phyloP scores from a whole-genome alignment of 2,888 invertebrate species.

The Drosophila incognita region DNA sequence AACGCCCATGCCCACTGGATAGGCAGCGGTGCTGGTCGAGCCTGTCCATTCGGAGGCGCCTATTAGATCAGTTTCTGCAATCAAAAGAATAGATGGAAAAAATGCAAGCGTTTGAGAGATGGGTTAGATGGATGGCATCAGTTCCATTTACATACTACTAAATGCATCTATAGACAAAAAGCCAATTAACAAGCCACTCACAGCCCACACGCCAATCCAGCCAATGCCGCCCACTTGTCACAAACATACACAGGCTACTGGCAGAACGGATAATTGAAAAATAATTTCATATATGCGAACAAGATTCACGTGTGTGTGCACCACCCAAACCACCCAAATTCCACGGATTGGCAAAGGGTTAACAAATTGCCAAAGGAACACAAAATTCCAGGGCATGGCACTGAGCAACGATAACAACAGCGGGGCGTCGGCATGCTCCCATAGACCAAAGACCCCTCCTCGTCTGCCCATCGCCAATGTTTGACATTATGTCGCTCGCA shows the following conservation, averaged over 20 bases:
- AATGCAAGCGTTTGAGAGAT: neutral
- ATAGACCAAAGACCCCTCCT: neutral
- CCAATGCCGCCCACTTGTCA: constrained; percentile 54
- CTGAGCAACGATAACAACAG: constrained; percentile 26
- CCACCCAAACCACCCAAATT: neutral
- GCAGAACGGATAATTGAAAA: constrained; percentile 77
- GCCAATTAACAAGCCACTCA: constrained; percentile 24
- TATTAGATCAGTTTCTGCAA: constrained; percentile 87
- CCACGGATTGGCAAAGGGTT: constrained; percentile 26
- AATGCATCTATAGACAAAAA: constrained; percentile 9
- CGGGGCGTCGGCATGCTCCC: constrained; percentile 11
- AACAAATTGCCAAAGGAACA: constrained; percentile 48
- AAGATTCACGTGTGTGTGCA: constrained; percentile 30
- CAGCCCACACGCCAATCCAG: neutral
- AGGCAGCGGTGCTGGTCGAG: constrained; percentile 83
- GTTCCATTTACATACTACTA: neutral
- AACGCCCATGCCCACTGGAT: constrained; percentile 41
- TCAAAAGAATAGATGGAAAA: neutral
- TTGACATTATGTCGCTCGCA: constrained; percentile 54
- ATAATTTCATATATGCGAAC: constrained; percentile 71
- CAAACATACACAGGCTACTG: constrained; percentile 62
- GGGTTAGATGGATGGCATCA: neutral
- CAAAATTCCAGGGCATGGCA: constrained; percentile 47
- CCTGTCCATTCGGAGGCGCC: constrained; percentile 89
- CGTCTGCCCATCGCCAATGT: constrained; percentile 18